Conservation (phyloP, 2,113 vertebrate genomes). For the Laticauda laticaudata region DNA sequence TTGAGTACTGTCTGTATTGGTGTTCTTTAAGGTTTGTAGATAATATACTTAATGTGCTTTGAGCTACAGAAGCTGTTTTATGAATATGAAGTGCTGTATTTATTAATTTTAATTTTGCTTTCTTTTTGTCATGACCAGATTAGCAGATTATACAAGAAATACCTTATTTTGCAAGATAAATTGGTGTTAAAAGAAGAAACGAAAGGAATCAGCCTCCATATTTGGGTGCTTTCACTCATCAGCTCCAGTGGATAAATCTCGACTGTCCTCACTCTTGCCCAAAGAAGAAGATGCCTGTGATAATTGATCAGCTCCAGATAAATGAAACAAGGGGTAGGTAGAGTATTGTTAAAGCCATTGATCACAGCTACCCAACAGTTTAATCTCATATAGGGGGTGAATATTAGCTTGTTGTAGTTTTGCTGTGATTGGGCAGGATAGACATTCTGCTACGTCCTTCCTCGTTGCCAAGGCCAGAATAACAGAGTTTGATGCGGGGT, state of each 20-base stretch:
- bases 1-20: background rate
- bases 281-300: background rate
- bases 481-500: background rate
- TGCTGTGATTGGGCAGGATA: too few species aligned
- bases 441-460: background rate
- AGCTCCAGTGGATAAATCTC: background rate
- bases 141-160: background rate
- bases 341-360: background rate
- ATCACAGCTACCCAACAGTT: background rate
- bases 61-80: background rate
- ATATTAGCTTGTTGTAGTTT: background rate
- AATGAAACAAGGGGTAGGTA: background rate
- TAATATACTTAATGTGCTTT: background rate
- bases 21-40: background rate
- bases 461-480: background rate
- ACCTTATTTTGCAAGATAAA: background rate
- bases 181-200: background rate
- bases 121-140: background rate
- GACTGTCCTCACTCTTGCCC: background rate
- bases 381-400: background rate
- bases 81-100: background rate
- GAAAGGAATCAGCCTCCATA: background rate
- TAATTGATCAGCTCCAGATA: background rate
- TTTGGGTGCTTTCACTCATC: background rate
- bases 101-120: background rate